Percentiles rank a stretch among this genome's conserved stretches.
Conservation (phyloP, 1,140 invertebrate genomes). For the silkworm (Bombyx mori) region DNA sequence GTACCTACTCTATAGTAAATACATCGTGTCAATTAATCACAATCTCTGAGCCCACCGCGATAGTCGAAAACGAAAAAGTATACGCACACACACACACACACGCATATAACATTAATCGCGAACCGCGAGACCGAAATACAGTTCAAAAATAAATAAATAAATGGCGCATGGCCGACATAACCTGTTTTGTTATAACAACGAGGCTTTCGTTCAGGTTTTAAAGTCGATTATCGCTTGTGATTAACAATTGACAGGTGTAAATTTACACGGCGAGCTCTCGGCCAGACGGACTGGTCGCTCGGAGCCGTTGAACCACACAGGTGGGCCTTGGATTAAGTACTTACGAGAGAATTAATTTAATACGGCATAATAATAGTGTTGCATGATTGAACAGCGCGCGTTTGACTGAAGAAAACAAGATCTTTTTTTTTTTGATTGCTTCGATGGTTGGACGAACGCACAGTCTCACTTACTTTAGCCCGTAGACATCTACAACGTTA, state of each 20-base stretch:
- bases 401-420: constrained; percentile 18
- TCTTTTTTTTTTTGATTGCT: too few relatives aligned
- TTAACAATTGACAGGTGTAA: constrained; percentile 41
- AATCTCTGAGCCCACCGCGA: constrained; percentile 31
- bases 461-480: too few relatives aligned
- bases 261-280: constrained; percentile 47
- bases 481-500: too few relatives aligned
- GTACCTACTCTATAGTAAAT: too few relatives aligned
- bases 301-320: constrained; percentile 64
- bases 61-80: constrained; percentile 18
- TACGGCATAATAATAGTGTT: constrained; percentile 57
- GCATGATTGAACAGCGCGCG: constrained; percentile 29
- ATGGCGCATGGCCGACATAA: constrained; percentile 43
- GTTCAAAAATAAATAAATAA: constrained; percentile 53
- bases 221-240: constrained; percentile 38
- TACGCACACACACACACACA: too few relatives aligned
- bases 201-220: constrained; percentile 24
- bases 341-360: constrained; percentile 60
- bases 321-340: constrained; percentile 48
- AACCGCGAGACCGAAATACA: constrained; percentile 42
- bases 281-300: constrained; percentile 58
- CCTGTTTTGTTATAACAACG: constrained; percentile 17
- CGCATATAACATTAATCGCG: constrained; percentile 39
- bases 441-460: too few relatives aligned
- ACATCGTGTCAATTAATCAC: too few relatives aligned